Conservation (phyloP, 92 coral and sea anemone species). For the Porites divaricata region DNA sequence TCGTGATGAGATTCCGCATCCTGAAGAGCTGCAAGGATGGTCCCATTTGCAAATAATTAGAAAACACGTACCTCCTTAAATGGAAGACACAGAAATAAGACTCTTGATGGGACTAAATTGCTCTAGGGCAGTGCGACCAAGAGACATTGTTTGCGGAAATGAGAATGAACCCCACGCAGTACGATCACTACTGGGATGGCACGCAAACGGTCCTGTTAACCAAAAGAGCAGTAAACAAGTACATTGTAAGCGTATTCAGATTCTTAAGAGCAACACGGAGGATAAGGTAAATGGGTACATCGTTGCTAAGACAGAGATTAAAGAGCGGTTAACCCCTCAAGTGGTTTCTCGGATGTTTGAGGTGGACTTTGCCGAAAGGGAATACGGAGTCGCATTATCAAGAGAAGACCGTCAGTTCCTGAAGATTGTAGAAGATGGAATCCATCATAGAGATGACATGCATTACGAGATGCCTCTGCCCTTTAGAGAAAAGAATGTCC, state of each 20-base stretch:
- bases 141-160: constrained; percentile 52
- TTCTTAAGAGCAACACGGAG: constrained; percentile 12
- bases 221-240: constrained; percentile 20
- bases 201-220: constrained; percentile 49
- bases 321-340: constrained; percentile 38
- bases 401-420: constrained; percentile 57
- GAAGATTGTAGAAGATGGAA: constrained; percentile 54
- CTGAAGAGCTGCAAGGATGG: constrained; percentile 46
- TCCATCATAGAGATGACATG: constrained; percentile 46
- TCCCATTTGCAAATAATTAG: constrained; percentile 35
- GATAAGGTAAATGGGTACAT: constrained; percentile 31
- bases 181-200: constrained; percentile 62
- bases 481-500: constrained; percentile 5
- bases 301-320: constrained; percentile 40
- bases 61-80: constrained; percentile 44
- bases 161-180: constrained; percentile 61
- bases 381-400: constrained; percentile 45
- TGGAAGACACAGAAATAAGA: constrained; percentile 52
- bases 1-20: constrained; percentile 61
- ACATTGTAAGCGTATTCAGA: constrained; percentile 44
- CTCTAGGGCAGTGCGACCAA: constrained; percentile 56
- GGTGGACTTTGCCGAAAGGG: constrained; percentile 61
- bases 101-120: constrained; percentile 59
- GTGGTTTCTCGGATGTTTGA: constrained; percentile 54
- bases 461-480: too few species aligned